These are phyloP conservation scores for Cranoglanis bouderius DNA, from an alignment of 2,113 vertebrate species.

Conservation along the genomic window DNA sequence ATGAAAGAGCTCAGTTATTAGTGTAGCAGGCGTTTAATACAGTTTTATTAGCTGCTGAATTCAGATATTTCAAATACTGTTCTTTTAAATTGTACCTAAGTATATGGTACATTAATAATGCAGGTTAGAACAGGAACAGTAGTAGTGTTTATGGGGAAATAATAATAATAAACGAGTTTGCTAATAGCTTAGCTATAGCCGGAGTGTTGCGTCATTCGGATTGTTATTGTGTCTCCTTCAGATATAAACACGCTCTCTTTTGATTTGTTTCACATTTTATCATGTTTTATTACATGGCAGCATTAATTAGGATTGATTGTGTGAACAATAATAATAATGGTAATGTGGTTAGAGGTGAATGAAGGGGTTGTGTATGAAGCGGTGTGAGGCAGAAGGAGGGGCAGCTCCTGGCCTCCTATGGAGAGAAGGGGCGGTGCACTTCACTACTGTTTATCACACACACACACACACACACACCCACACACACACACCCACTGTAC, in stretches of 20 bases:
- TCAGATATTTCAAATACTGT: background rate
- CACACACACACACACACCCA: background rate
- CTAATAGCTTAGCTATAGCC: constrained; percentile 1
- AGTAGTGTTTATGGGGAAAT: background rate
- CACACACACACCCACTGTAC: background rate
- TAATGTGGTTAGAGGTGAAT: background rate
- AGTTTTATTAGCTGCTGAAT: background rate
- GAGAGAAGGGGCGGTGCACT: background rate
- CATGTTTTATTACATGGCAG: background rate
- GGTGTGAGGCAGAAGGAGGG: background rate
- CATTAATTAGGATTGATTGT: too few species aligned
- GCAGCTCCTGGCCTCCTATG: constrained; percentile 7
- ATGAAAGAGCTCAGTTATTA: background rate
- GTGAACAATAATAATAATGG: too few species aligned
- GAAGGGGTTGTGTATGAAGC: background rate
- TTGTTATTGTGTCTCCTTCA: background rate
- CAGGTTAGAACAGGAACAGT: background rate
- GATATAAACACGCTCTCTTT: background rate
- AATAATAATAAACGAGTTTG: background rate
- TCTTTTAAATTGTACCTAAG: background rate
- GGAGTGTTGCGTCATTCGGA: constrained; percentile 43
- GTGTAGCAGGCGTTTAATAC: background rate
- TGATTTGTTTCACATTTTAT: background rate
- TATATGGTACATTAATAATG: background rate
- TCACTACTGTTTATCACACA: background rate